Conservation (phyloP, 35 echinoderm and acorn worm species). For the Lytechinus pictus region DNA sequence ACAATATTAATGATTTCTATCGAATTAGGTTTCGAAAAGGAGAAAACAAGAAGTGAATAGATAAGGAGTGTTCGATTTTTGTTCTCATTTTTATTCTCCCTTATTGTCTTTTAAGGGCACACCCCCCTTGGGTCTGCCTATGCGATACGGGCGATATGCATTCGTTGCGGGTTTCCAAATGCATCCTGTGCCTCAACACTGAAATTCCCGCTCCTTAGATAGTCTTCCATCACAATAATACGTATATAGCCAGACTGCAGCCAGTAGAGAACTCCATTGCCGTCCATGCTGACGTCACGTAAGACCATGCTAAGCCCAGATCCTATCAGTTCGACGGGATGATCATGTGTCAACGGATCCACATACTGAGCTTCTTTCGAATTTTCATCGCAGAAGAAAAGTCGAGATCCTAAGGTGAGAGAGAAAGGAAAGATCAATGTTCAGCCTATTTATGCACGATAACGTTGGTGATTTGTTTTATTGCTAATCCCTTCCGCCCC, state of each 20-base stretch:
- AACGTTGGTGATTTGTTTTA: too few relatives aligned
- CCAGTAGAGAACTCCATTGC: not conserved
- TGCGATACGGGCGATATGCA: not conserved
- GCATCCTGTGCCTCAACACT: not conserved
- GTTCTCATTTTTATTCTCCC: not conserved
- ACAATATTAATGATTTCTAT: too few relatives aligned
- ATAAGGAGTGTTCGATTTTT: too few relatives aligned
- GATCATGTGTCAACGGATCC: not conserved
- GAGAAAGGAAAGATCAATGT: too few relatives aligned
- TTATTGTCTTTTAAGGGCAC: not conserved
- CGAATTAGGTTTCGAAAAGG: too few relatives aligned
- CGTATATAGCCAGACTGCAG: not conserved
- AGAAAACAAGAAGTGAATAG: too few relatives aligned
- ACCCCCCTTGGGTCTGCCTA: not conserved
- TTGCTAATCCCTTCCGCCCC: too few relatives aligned
- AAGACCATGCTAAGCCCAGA: too few relatives aligned
- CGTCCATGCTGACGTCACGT: not conserved
- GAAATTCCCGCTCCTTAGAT: not conserved
- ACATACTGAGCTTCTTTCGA: not conserved
- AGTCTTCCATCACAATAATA: not conserved
- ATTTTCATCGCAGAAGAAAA: not conserved
- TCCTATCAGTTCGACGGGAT: not conserved
- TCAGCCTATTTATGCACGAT: too few relatives aligned
- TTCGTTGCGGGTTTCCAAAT: not conserved
- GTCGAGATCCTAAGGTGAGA: not conserved